Evolutionary conservation across 2,888 invertebrate species (phyloP).

Genomic region (Heliconius sara): DNA sequence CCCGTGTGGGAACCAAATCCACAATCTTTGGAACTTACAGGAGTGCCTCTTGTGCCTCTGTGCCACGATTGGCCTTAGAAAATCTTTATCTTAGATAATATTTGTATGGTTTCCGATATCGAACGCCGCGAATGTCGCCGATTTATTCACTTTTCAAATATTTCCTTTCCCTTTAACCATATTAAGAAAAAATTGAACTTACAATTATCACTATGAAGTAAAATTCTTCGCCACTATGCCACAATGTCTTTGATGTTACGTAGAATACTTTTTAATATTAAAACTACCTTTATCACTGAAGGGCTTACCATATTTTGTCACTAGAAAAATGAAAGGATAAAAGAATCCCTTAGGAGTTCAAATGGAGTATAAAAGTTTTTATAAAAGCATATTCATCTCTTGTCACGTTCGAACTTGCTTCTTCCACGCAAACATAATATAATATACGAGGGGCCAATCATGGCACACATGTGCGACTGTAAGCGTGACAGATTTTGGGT

Average conservation of each 20-base stretch:
- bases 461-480: no score
- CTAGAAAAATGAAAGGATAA: neutral
- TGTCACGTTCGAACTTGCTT: neutral
- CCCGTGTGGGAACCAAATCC: no score
- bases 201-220: neutral
- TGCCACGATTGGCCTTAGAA: neutral
- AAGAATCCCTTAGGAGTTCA: neutral
- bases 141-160: no score
- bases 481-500: neutral
- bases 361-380: slow-evolving; percentile 12
- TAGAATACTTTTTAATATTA: neutral
- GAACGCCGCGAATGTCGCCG: no score
- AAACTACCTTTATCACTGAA: neutral
- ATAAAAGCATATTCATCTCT: slow-evolving; percentile 5
- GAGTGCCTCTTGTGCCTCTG: no score
- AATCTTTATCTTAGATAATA: neutral
- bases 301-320: neutral
- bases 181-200: neutral
- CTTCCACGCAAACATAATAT: neutral
- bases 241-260: neutral
- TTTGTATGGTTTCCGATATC: neutral
- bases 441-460: neutral
- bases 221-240: neutral
- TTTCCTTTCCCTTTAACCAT: no score
- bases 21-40: no score